These are phyloP conservation scores for Pseudopodoces humilis DNA, from an alignment of 2,113 vertebrate species.

Conservation along the genomic window DNA sequence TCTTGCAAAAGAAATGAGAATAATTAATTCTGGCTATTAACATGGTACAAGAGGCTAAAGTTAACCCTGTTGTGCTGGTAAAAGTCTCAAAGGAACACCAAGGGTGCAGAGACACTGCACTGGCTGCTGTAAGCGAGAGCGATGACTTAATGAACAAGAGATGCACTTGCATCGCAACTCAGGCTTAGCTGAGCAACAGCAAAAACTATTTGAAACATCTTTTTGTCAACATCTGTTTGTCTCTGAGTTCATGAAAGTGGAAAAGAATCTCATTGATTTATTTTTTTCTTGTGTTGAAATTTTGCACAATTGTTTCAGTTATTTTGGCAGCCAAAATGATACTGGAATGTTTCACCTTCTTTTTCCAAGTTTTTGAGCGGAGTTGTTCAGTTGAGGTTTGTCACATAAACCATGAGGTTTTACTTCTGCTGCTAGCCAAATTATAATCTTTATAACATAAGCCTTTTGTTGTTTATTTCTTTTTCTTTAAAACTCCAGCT, in stretches of 20 bases:
- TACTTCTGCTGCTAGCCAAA: conserved; percentile 46
- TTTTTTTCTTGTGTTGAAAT: not conserved
- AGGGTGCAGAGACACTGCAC: not conserved
- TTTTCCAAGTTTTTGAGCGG: conserved; percentile 44
- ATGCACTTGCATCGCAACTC: not conserved
- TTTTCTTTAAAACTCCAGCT: conserved; percentile 21
- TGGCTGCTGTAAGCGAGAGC: not conserved
- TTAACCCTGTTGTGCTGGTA: not conserved
- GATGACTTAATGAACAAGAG: not conserved
- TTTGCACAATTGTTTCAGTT: conserved; percentile 26
- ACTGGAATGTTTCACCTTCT: conserved; percentile 51
- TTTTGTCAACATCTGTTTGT: conserved; percentile 63
- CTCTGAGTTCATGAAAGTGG: conserved; percentile 25
- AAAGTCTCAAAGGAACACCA: not conserved
- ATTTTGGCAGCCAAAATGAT: conserved; percentile 41
- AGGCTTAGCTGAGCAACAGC: not conserved
- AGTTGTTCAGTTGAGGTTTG: conserved; percentile 36
- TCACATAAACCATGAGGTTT: conserved; percentile 52
- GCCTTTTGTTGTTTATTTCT: conserved; percentile 18
- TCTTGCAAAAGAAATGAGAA: not conserved
- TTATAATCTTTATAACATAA: conserved; percentile 25
- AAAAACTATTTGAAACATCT: conserved; percentile 4
- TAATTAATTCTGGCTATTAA: not conserved
- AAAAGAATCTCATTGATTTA: conserved; percentile 21
- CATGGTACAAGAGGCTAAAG: not conserved